A percentile compares a stretch with the other conserved stretches of the same genome.
These are phyloP conservation scores for Phaetusa simplex DNA, from an alignment of 2,113 vertebrate species.

Conservation along the genomic window DNA sequence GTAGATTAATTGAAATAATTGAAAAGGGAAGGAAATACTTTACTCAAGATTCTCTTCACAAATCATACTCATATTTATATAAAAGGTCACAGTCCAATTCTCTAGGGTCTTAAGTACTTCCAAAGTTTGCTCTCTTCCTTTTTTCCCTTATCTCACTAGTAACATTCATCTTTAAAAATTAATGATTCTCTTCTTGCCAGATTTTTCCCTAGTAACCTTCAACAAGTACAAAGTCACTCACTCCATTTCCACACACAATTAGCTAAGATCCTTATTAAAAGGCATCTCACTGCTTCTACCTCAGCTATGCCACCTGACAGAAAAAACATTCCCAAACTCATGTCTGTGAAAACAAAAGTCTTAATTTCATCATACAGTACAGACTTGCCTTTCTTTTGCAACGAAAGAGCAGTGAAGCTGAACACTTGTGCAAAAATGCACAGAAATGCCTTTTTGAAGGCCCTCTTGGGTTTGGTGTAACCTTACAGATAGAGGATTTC, in stretches of 20 bases:
- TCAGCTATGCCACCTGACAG: not conserved
- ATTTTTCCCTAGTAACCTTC: not conserved
- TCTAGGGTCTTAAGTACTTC: not conserved
- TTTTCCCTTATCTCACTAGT: not conserved
- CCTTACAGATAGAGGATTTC: fast-evolving
- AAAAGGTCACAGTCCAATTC: not conserved
- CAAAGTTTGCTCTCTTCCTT: not conserved
- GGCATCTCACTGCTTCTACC: not conserved
- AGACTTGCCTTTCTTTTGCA: not conserved
- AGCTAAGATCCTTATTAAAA: not conserved
- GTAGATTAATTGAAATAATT: not conserved
- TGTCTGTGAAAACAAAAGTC: not conserved
- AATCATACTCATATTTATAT: not conserved
- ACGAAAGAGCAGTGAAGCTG: not conserved
- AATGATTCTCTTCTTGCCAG: not conserved
- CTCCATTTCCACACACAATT: not conserved
- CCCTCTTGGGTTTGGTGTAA: not conserved
- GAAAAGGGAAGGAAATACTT: constrained; percentile 31
- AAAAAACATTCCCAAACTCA: not conserved
- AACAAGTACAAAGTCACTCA: not conserved
- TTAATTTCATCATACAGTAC: not conserved
- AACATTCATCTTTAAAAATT: not conserved
- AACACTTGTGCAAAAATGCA: not conserved
- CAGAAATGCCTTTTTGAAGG: not conserved
- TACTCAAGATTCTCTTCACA: constrained; percentile 8